These are phyloP conservation scores for Leucoraja ocellata DNA, from an alignment of 2,797 vertebrate species.

Conservation along the genomic window DNA sequence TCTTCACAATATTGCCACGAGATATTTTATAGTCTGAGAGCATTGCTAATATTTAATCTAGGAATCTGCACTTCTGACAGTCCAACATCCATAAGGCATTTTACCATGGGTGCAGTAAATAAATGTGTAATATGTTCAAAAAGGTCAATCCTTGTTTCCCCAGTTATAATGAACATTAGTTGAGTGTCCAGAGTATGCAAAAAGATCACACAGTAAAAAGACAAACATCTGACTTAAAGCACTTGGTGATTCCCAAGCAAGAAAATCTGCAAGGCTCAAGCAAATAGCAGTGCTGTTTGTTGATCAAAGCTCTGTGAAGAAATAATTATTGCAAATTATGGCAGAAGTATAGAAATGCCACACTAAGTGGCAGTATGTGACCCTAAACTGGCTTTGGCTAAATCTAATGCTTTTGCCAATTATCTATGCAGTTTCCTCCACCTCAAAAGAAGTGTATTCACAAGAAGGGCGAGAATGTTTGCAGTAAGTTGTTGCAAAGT, in stretches of 20 bases:
- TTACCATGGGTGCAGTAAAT: too few relatives aligned
- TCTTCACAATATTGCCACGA: not conserved
- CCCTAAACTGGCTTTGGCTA: not conserved
- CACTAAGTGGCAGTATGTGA: not conserved
- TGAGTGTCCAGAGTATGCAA: not conserved
- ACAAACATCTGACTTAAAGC: not conserved
- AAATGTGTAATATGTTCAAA: not conserved
- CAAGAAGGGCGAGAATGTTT: not conserved
- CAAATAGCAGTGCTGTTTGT: not conserved
- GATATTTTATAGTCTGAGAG: not conserved
- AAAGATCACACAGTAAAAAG: not conserved
- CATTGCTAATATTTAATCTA: not conserved
- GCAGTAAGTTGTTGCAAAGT: not conserved
- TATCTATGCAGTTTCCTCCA: not conserved
- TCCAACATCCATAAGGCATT: not conserved
- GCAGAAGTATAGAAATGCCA: not conserved
- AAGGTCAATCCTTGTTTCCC: not conserved
- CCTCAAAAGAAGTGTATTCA: not conserved
- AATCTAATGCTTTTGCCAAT: not conserved
- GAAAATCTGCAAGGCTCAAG: not conserved
- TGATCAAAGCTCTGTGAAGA: not conserved
- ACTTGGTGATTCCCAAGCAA: not conserved
- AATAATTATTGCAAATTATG: not conserved
- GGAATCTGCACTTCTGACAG: not conserved
- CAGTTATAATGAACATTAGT: not conserved